Evolutionary conservation across 2,888 invertebrate genomes (phyloP).

Genomic region (Noctua janthina): DNA sequence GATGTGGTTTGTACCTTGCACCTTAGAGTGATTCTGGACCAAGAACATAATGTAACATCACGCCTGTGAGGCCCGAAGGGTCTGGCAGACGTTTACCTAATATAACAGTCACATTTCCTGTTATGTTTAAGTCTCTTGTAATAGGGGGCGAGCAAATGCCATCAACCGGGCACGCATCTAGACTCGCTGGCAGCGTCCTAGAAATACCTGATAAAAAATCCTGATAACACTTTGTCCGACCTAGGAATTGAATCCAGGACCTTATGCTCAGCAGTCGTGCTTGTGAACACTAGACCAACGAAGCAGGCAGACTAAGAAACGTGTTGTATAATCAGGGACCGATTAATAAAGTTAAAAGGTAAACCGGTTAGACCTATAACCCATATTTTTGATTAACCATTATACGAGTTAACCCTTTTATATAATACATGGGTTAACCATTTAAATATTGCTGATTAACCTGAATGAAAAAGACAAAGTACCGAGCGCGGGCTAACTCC

Average conservation of each 20-base stretch:
- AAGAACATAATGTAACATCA: not conserved
- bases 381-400: too few relatives aligned
- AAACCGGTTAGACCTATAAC: not conserved
- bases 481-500: too few relatives aligned
- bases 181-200: not conserved
- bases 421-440: too few relatives aligned
- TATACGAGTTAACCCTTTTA: too few relatives aligned
- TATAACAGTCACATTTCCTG: not conserved
- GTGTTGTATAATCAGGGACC: not conserved
- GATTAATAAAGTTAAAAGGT: not conserved
- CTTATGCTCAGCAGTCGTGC: not conserved
- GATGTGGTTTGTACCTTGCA: slow-evolving; percentile 15
- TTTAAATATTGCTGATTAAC: too few relatives aligned
- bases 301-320: not conserved
- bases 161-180: not conserved
- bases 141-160: not conserved
- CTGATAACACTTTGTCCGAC: not conserved
- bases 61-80: not conserved
- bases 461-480: too few relatives aligned
- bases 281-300: not conserved
- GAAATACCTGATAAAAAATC: not conserved
- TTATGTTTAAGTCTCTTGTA: not conserved
- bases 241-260: not conserved
- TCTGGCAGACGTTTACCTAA: not conserved
- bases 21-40: not conserved